Conservation (phyloP, 2,113 vertebrate species). For the Protobothrops flavoviridis region DNA sequence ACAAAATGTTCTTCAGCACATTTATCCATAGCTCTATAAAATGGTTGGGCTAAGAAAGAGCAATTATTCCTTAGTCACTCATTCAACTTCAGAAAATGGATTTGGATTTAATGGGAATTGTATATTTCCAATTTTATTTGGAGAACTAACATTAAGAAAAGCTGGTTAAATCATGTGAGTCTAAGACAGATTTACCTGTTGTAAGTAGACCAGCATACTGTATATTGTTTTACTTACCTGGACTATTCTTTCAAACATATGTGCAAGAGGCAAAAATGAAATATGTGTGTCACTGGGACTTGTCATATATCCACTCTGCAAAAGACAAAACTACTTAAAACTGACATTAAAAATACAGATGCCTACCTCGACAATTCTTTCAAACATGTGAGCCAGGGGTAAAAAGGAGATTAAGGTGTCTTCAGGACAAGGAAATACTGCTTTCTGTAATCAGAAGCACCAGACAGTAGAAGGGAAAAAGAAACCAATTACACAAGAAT, state of each 20-base stretch:
- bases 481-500: constrained; percentile 6
- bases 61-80: neutral
- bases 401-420: constrained; percentile 93
- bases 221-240: constrained; percentile 64
- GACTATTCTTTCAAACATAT: constrained; percentile 77
- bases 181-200: neutral
- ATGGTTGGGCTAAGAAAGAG: neutral
- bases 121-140: neutral
- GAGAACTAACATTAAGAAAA: neutral
- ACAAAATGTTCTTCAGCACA: neutral
- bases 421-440: constrained; percentile 64
- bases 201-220: neutral
- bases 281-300: constrained; percentile 61
- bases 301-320: constrained; percentile 61
- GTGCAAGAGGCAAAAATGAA: constrained; percentile 79
- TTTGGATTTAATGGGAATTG: neutral
- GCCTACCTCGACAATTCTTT: constrained; percentile 90
- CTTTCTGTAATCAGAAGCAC: constrained; percentile 70
- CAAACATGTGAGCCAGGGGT: constrained; percentile 98
- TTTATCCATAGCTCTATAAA: neutral
- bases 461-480: constrained; percentile 36
- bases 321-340: constrained; percentile 52
- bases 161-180: neutral
- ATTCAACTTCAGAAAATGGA: neutral
- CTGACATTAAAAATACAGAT: constrained; percentile 13